Percentiles rank a stretch among this genome's conserved stretches.
phyloP scores from a whole-genome alignment of 1,140 invertebrate species.

The Bombyx mandarina region DNA sequence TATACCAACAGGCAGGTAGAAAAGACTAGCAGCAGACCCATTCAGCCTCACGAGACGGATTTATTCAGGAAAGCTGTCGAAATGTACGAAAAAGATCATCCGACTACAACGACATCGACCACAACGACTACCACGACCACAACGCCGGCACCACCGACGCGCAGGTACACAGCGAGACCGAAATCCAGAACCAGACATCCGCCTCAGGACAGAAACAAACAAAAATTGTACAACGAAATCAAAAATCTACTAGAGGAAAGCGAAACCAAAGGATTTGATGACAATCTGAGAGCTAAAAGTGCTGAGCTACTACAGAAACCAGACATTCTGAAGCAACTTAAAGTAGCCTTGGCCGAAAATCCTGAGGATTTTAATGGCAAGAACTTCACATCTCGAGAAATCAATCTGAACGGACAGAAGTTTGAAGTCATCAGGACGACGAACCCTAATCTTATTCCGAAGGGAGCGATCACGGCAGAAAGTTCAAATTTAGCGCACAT shows the following conservation, averaged over 20 bases:
- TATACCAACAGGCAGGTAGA: constrained; percentile 48
- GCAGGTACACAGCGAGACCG: constrained; percentile 56
- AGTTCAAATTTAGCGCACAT: constrained; percentile 55
- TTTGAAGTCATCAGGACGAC: constrained; percentile 79
- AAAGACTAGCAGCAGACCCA: constrained; percentile 38
- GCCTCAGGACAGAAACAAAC: constrained; percentile 62
- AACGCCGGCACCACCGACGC: constrained; percentile 35
- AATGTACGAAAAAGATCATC: constrained; percentile 64
- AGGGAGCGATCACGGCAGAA: constrained; percentile 63
- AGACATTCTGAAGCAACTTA: constrained; percentile 79
- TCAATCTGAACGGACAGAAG: constrained; percentile 81
- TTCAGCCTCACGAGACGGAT: constrained; percentile 61
- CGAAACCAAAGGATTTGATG: constrained; percentile 60
- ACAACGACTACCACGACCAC: constrained; percentile 64
- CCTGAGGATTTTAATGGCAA: constrained; percentile 75
- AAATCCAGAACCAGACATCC: constrained; percentile 56
- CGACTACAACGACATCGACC: constrained; percentile 56
- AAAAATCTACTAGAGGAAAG: constrained; percentile 65
- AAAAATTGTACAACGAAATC: constrained; percentile 69
- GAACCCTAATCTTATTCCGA: constrained; percentile 75
- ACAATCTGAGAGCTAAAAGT: constrained; percentile 54
- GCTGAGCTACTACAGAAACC: constrained; percentile 52
- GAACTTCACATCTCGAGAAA: constrained; percentile 80
- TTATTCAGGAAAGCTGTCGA: constrained; percentile 67
- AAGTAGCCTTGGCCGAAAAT: constrained; percentile 78